Evolutionary conservation across 2,888 invertebrate genomes (phyloP), one percentile per base, ranked within the genome.

Genomic region (Oscheius sp.): DNA sequence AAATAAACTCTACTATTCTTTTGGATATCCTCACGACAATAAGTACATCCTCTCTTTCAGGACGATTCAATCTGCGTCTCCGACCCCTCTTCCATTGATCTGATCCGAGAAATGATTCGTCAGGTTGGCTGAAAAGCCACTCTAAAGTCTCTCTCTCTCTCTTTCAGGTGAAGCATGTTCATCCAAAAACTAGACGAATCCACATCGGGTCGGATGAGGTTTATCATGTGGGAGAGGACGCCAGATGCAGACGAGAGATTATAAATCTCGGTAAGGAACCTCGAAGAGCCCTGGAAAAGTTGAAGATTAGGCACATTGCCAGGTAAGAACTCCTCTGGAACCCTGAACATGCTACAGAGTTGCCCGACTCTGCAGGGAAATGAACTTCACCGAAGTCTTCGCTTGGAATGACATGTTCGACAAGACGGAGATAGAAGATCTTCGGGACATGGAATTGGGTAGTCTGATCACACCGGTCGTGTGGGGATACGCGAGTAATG

Each of bases 181-280:
- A 87, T 55, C 86, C 89, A 1, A 76, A 85, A 42, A 77, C 86
- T 7, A 82, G 78, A 21, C 80, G 85, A 51, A 90, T 94, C 37
- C 94, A 94, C 89, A 93, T 94, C 75, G 94, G 94, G 0, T 93
- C 93, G 63, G 95, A 95, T 89, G 95, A 95, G 90, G 94, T 95
- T 0, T 93, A 92, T 85, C 92, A 93, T 75, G 86, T 91, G 29
- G 91, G 90, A 21, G 81, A 89, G 55, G 91, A 91, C 84, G 84
- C 86, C 33, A 42, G 72, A 51, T 72, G 72, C 48, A 32, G 53
- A 58, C 53, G 37, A 59, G 50, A 58, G 32, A 13, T 70, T 47
- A 21, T 42, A 29, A 58, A 42, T n/a, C 50, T 73, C 4, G 37
- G 62, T 7, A 63, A n/a, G n/a, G 73, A 73, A 13, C 63, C 47